A percentile compares a stretch with the other conserved stretches of the same genome.
Evolutionary conservation across 2,888 invertebrate genomes (phyloP).

Genomic region (Chaetogeoica ovagalla): DNA sequence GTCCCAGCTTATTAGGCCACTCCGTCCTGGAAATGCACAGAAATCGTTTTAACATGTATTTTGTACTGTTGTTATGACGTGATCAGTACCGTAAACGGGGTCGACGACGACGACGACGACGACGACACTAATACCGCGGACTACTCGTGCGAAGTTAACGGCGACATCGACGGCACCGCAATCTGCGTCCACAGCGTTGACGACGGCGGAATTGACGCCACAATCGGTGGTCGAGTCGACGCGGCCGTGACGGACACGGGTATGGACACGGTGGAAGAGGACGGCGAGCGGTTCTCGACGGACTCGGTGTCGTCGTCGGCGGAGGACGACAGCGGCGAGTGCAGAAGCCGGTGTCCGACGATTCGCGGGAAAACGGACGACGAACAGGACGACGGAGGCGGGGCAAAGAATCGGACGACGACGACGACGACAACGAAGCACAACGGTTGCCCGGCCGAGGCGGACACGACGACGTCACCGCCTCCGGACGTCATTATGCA

Average conservation of each 20-base stretch:
- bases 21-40: too few relatives aligned
- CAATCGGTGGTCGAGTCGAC: neutral
- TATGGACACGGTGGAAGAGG: neutral
- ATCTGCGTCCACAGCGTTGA: too few relatives aligned
- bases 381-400: neutral
- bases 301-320: slow-evolving; percentile 11
- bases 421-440: neutral
- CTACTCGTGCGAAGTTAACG: neutral
- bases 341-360: too few relatives aligned
- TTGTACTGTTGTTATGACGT: too few relatives aligned
- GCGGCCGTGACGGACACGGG: neutral
- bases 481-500: slow-evolving; percentile 39
- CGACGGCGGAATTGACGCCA: too few relatives aligned
- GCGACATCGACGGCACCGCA: too few relatives aligned
- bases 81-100: neutral
- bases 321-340: neutral
- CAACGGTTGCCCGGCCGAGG: neutral
- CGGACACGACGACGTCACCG: neutral
- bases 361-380: neutral
- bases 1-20: too few relatives aligned
- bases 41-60: too few relatives aligned
- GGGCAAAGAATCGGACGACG: neutral
- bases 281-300: neutral
- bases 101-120: too few relatives aligned
- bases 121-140: too few relatives aligned